phyloP scores from a whole-genome alignment of 2,888 invertebrate genomes.

The Chydorus sphaericus region DNA sequence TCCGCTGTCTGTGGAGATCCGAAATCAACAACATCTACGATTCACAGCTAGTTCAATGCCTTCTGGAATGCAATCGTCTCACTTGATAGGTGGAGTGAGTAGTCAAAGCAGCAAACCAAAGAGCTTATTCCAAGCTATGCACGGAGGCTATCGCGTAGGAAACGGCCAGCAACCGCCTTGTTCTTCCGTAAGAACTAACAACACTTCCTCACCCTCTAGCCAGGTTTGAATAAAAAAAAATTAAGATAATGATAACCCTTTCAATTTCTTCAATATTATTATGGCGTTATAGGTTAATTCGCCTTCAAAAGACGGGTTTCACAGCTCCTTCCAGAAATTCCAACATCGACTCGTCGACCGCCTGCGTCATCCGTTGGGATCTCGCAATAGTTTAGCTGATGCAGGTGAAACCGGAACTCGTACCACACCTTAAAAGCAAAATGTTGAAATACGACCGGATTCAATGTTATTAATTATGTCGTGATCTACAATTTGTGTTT shows the following conservation, averaged over 20 bases:
- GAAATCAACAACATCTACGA: background rate
- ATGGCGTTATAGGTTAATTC: conserved; percentile 13
- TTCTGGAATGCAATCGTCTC: conserved; percentile 18
- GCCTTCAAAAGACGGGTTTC: conserved; percentile 28
- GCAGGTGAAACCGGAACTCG: too few species aligned
- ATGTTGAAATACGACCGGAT: too few species aligned
- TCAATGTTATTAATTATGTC: too few species aligned
- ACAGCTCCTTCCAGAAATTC: conserved; percentile 53
- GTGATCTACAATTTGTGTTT: too few species aligned
- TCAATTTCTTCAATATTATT: background rate
- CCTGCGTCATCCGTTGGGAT: conserved; percentile 52
- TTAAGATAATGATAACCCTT: too few species aligned
- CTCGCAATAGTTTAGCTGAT: too few species aligned
- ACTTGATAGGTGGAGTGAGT: conserved; percentile 40
- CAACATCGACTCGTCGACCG: conserved; percentile 66
- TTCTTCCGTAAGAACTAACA: conserved; percentile 36
- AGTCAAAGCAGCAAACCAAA: conserved; percentile 27
- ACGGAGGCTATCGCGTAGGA: background rate
- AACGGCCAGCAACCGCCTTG: too few species aligned
- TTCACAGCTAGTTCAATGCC: conserved; percentile 31
- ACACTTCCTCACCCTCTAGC: conserved; percentile 2
- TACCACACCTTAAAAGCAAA: too few species aligned
- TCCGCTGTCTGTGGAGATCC: conserved; percentile 8
- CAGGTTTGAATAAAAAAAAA: too few species aligned
- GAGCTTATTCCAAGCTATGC: background rate